Evolutionary conservation across 2,888 invertebrate species (phyloP).

Genomic region (Scotopteryx bipunctaria): DNA sequence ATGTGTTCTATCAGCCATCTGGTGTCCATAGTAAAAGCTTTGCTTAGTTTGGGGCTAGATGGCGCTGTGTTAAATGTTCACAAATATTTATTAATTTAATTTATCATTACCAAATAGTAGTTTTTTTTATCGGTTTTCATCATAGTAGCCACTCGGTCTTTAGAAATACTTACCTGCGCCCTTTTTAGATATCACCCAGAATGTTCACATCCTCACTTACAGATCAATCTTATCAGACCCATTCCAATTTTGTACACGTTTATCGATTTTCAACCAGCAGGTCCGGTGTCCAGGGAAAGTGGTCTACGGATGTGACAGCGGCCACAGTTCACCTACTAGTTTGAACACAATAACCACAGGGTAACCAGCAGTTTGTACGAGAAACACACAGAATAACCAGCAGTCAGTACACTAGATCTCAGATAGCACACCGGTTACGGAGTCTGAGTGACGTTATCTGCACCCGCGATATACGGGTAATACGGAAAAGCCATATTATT

Average conservation of each 20-base stretch:
- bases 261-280: slow-evolving; percentile 21
- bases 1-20: too few species aligned
- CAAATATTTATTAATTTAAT: too few species aligned
- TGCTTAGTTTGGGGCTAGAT: too few species aligned
- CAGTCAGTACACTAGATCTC: slow-evolving; percentile 19
- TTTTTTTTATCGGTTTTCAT: too few species aligned
- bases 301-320: slow-evolving; percentile 35
- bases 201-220: too few species aligned
- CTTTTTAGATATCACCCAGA: too few species aligned
- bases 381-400: slow-evolving; percentile 1
- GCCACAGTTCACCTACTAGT: slow-evolving; percentile 15
- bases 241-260: slow-evolving; percentile 16
- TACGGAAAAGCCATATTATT: slow-evolving; percentile 39
- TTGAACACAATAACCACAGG: slow-evolving; percentile 16
- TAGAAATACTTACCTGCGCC: too few species aligned
- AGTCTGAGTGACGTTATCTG: slow-evolving; percentile 38
- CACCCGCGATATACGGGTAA: slow-evolving; percentile 33
- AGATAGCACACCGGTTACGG: slow-evolving; percentile 29
- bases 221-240: slow-evolving; percentile 11
- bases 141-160: too few species aligned
- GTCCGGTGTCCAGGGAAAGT: slow-evolving; percentile 36
- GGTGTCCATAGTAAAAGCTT: too few species aligned
- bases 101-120: too few species aligned
- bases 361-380: slow-evolving; percentile 13
- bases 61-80: too few species aligned